A percentile compares a stretch with the other conserved stretches of the same genome.
phyloP scores from a whole-genome alignment of 2,797 vertebrate genomes.

The Ctenopoma kingsleyae region DNA sequence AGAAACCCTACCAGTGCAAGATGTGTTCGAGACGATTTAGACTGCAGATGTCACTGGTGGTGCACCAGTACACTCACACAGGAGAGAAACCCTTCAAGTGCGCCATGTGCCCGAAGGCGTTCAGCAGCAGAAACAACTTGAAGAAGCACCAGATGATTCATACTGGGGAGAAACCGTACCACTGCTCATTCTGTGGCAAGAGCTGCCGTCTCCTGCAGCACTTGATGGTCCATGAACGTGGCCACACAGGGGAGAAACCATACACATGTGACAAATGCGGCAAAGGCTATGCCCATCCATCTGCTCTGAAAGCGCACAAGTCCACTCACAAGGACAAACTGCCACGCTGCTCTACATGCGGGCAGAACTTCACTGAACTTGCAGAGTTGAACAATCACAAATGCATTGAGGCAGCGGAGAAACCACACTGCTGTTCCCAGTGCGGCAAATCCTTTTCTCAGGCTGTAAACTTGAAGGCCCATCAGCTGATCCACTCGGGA shows the following conservation, averaged over 20 bases:
- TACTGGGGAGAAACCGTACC: conserved; percentile 30
- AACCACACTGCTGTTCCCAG: conserved; percentile 14
- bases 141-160: conserved; percentile 45
- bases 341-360: background rate
- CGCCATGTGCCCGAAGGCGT: conserved; percentile 19
- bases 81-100: conserved; percentile 50
- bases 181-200: conserved; percentile 34
- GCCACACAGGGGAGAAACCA: conserved; percentile 39
- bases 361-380: accelerated
- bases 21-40: conserved; percentile 27
- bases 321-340: background rate
- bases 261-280: conserved; percentile 26
- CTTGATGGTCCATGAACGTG: conserved; percentile 14
- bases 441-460: conserved; percentile 42
- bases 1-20: conserved; percentile 39
- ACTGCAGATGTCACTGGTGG: background rate
- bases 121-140: conserved; percentile 35
- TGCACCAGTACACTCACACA: conserved; percentile 31
- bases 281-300: background rate
- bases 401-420: background rate
- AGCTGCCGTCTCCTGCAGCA: conserved; percentile 33
- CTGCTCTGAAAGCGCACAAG: background rate
- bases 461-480: conserved; percentile 3
- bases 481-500: conserved; percentile 30
- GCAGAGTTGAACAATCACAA: background rate